Evolutionary conservation across 2,888 invertebrate genomes (phyloP).

Genomic region (Dynastes hyllus): DNA sequence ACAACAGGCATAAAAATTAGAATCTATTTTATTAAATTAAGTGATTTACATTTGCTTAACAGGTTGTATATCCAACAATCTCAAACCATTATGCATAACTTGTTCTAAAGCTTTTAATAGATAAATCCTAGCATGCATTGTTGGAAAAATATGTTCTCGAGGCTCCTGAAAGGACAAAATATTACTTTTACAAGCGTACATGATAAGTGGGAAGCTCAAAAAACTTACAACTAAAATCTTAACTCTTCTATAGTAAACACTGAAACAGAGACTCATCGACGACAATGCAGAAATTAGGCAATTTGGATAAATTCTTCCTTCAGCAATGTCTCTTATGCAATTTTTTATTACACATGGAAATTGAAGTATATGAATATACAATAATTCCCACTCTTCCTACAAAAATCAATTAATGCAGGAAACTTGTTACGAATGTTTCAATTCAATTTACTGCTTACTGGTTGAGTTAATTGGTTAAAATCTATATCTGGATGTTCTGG

Average conservation of each 20-base stretch:
- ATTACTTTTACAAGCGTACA: constrained; percentile 11
- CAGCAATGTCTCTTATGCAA: constrained; percentile 72
- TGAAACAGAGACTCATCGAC: constrained; percentile 78
- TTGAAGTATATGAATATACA: constrained; percentile 80
- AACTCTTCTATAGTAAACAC: constrained; percentile 82
- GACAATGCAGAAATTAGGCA: constrained; percentile 78
- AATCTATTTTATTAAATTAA: too few species aligned
- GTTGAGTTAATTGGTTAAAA: constrained; percentile 77
- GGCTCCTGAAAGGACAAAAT: constrained; percentile 74
- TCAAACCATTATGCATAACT: constrained; percentile 78
- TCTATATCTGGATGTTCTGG: constrained; percentile 76
- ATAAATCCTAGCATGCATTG: constrained; percentile 81
- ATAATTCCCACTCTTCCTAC: constrained; percentile 85
- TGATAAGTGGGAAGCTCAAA: constrained; percentile 15
- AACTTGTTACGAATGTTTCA: too few species aligned
- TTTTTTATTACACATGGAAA: constrained; percentile 77
- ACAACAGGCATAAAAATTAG: constrained; percentile 54
- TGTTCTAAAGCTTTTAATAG: constrained; percentile 78
- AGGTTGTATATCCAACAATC: constrained; percentile 79
- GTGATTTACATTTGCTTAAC: constrained; percentile 78
- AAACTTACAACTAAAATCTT: constrained; percentile 80
- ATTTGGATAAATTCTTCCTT: constrained; percentile 77
- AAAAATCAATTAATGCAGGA: constrained; percentile 60
- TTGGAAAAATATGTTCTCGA: constrained; percentile 78
- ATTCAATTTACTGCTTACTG: constrained; percentile 71